Evolutionary conservation across 2,113 vertebrate species (phyloP), one percentile per base, ranked within the genome.

Genomic region (Macrotis lagotis): DNA sequence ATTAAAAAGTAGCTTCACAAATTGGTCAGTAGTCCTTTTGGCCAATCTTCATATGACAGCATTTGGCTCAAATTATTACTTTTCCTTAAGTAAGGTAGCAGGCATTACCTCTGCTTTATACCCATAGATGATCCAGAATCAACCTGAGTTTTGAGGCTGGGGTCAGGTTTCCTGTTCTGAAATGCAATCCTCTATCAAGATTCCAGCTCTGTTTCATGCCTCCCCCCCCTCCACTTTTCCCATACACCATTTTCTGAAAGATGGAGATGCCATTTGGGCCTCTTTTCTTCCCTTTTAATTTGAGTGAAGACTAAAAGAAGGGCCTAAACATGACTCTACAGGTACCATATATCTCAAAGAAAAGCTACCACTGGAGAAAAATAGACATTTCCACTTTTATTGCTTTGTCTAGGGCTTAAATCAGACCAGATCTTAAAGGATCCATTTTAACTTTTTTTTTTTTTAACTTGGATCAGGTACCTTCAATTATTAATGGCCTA

Each of bases 21-120:
- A 98, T 98, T 97, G 96, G 98, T 98, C 98, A 98, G 97, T 98
- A 98, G 83, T 94, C 93, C 8, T 96, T 90, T 93, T 93, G 92
- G 95, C 92, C 94, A 95, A 37, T 50, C 88, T 9, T 74, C 92
- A 50, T 94, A 93, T 90, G 55, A 9, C 0, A 14, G 88, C 48
- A 0, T 89, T 95, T 95, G 89, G 89, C 47, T 26, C 44, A 90
- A 94, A 95, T 48, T 88, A 91, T 83, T 44, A 83, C 44, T 44
- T 44, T 83, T 83, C 37, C n/a, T 74, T 74, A 66, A 66, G 31
- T 3, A 37, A 37, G 28, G 28, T 37, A 66, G 28, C 55, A 66
- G 12, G 0, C 8, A 8, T 83, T 83, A 37, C n/a, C n/a, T 66
- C 55, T 83, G n/a, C 24, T 44, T 83, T 44, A 83, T 83, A 44